These are phyloP conservation scores for Enteromius thamalakanensis DNA, from an alignment of 2,797 vertebrate species.

Conservation along the genomic window DNA sequence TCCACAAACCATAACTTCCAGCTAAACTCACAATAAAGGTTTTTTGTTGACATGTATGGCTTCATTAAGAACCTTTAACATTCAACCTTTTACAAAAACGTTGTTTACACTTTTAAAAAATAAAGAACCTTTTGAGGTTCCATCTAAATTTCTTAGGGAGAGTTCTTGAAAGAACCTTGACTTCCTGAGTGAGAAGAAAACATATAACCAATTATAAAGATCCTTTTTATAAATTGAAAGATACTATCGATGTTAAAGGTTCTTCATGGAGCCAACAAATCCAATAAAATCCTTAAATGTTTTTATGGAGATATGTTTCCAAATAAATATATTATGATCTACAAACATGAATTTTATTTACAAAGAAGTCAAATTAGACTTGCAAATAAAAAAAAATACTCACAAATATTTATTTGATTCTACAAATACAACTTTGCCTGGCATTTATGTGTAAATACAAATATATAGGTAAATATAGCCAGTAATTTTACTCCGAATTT, in stretches of 20 bases:
- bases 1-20: slow-evolving; percentile 6
- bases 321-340: too few species aligned
- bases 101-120: neutral
- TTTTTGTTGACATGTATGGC: neutral
- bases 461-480: too few species aligned
- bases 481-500: too few species aligned
- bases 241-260: neutral
- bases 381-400: too few species aligned
- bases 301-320: too few species aligned
- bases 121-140: neutral
- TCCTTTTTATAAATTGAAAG: neutral
- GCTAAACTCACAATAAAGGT: neutral
- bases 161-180: neutral
- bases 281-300: neutral
- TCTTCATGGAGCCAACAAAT: neutral
- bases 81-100: neutral
- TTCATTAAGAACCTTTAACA: neutral
- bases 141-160: neutral
- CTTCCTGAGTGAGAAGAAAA: neutral
- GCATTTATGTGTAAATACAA: too few species aligned
- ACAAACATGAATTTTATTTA: too few species aligned
- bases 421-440: too few species aligned
- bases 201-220: neutral
- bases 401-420: too few species aligned
- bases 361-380: too few species aligned